Evolutionary conservation across 2,797 vertebrate species (phyloP), one percentile per base, ranked within the genome.

Genomic region (Simalia tracyae): DNA sequence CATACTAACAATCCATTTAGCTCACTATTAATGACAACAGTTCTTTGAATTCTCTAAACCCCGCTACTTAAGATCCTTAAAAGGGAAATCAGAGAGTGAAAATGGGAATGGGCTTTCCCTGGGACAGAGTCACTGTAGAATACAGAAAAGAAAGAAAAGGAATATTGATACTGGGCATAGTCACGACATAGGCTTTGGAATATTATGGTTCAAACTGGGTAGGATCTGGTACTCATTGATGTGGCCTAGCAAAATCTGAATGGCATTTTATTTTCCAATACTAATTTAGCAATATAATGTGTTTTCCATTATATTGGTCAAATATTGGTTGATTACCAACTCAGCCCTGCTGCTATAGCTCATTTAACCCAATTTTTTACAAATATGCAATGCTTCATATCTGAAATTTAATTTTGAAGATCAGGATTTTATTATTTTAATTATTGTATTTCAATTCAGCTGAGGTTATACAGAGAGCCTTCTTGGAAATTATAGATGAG

Each of bases 401-500:
- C 24, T 12, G n/a, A 87, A 76, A 60, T 57, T 5, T 84, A 64
- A 46, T 64, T 92, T 63, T n/a, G 59, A 86, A 22, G 7, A 50
- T 24, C 28, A 24, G 57, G 3, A 11, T 15, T 84, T 64, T 90
- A 88, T 57, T 87, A 10, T n/a, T 84, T 88, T 90, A 66, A 90
- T 17, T 46, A 57, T 63, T 94, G 59, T 95, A 92, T 93, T 94
- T 93, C 93, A 54, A 91, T 72, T 92, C 85, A 97, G 96, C 94
- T 0, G 93, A 95, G 88, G 90, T 94, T n/a, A 91, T 96, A 93
- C 96, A 97, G 93, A 95, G 95, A 95, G 87, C 24, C 90, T 81
- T 96, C 91, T 87, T 96, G 95, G 96, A 95, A 92, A 93, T 97
- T 68, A 28, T 95, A 92, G 96, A 96, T 92, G 96, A 97, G 64